These are phyloP conservation scores for Pachyuromys duprasi DNA, from an alignment of 2,797 vertebrate species.

Conservation along the genomic window DNA sequence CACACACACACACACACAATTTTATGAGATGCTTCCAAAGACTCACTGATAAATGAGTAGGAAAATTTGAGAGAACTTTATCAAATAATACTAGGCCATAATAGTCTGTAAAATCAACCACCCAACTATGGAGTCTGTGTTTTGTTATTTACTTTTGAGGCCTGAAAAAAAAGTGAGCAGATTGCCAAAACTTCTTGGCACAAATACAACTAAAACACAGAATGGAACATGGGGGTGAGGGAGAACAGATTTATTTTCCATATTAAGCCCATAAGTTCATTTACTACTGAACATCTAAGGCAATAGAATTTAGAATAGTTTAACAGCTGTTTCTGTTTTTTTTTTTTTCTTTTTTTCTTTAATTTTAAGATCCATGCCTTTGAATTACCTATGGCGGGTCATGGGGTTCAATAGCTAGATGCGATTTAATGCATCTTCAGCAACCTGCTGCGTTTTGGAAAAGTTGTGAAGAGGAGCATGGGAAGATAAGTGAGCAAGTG, in stretches of 20 bases:
- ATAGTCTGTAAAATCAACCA: slow-evolving; percentile 55
- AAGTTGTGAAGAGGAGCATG: neutral
- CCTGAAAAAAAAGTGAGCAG: slow-evolving; percentile 7
- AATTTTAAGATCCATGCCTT: slow-evolving; percentile 50
- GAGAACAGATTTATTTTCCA: slow-evolving; percentile 69
- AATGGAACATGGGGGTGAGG: slow-evolving; percentile 25
- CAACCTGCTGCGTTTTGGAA: neutral
- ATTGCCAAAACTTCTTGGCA: slow-evolving; percentile 77
- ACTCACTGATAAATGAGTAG: neutral
- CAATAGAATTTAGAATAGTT: slow-evolving; percentile 61
- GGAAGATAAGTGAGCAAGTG: neutral
- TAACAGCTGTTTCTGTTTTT: neutral
- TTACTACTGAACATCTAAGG: slow-evolving; percentile 64
- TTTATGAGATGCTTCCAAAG: slow-evolving; percentile 24
- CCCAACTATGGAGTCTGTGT: slow-evolving; percentile 47
- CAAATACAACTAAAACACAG: slow-evolving; percentile 75
- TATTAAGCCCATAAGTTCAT: slow-evolving; percentile 63
- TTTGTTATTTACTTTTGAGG: slow-evolving; percentile 79
- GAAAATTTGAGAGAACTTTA: slow-evolving; percentile 56
- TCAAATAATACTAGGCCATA: neutral
- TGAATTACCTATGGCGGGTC: neutral
- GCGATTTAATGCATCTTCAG: neutral
- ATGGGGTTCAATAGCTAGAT: neutral
- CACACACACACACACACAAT: neutral
- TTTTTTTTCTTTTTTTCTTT: neutral